Conservation (phyloP, 2,797 vertebrate species). For the Falco concolor region DNA sequence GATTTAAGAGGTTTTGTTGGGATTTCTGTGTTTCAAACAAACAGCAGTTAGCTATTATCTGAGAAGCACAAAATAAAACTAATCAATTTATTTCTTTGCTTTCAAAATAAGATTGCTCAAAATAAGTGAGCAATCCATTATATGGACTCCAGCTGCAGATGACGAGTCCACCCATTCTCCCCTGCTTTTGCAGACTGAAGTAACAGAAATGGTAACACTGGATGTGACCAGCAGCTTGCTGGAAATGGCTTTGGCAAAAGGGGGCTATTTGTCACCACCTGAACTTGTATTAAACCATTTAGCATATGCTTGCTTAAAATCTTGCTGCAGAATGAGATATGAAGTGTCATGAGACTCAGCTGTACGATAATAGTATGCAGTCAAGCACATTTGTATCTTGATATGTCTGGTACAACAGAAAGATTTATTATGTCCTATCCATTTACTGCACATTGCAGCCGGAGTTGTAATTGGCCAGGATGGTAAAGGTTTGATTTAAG, state of each 20-base stretch:
- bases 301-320: background rate
- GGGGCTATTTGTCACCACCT: background rate
- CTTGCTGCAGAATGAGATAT: background rate
- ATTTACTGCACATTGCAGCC: background rate
- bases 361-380: background rate
- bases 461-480: background rate
- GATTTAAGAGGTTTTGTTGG: background rate
- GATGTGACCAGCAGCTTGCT: background rate
- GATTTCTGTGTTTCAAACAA: background rate
- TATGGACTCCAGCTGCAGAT: background rate
- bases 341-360: background rate
- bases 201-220: background rate
- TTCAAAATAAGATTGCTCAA: background rate
- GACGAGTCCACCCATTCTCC: rapidly evolving
- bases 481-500: constrained; percentile 27
- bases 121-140: background rate
- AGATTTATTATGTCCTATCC: constrained; percentile 8
- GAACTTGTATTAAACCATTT: background rate
- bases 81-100: background rate
- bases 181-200: background rate
- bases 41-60: background rate
- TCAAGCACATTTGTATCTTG: background rate
- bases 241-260: background rate
- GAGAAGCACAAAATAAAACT: background rate
- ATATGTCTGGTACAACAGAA: background rate